phyloP scores from a whole-genome alignment of 2,797 vertebrate species.

The Apodemus agrarius region DNA sequence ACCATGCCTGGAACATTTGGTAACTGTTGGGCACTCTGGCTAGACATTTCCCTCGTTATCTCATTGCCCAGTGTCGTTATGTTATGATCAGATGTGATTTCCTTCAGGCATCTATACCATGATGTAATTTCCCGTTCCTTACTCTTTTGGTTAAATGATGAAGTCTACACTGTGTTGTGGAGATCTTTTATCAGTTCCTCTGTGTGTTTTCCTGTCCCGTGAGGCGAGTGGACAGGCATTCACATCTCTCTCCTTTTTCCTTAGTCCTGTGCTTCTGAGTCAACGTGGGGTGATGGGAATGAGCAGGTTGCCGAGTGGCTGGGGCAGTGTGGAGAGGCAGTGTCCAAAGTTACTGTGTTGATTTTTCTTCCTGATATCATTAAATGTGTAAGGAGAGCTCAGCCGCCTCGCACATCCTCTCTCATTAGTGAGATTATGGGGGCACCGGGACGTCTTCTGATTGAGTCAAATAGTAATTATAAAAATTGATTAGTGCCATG shows the following conservation, averaged over 20 bases:
- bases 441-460: constrained; percentile 7
- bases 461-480: constrained; percentile 54
- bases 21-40: not conserved
- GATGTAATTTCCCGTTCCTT: not conserved
- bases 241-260: not conserved
- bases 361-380: constrained; percentile 21
- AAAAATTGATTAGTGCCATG: constrained; percentile 39
- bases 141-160: not conserved
- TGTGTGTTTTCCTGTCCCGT: not conserved
- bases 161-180: not conserved
- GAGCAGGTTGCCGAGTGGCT: not conserved
- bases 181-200: not conserved
- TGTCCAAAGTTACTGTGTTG: not conserved
- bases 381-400: not conserved
- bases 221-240: not conserved
- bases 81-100: not conserved
- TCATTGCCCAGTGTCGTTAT: not conserved
- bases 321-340: not conserved
- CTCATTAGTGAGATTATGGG: constrained; percentile 58
- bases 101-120: not conserved
- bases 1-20: not conserved
- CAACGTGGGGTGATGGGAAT: not conserved
- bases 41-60: not conserved
- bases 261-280: not conserved
- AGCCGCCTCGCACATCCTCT: not conserved